These are phyloP conservation scores for Heliconius ismenius DNA, from an alignment of 2,888 invertebrate species.

Conservation along the genomic window DNA sequence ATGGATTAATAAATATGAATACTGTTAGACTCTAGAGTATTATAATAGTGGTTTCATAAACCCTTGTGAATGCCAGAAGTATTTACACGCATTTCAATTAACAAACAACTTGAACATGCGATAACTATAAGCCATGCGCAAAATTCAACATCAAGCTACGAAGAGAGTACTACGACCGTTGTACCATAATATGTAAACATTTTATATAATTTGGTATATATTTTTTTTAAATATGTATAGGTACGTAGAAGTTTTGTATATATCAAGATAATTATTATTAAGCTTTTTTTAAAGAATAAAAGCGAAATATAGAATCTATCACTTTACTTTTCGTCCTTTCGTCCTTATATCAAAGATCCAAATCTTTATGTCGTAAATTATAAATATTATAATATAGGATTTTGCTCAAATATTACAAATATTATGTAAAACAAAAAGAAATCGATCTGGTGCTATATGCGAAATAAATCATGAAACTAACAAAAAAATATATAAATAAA, in stretches of 20 bases:
- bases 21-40: slow-evolving; percentile 42
- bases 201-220: no score
- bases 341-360: no score
- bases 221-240: not conserved
- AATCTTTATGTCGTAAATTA: no score
- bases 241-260: not conserved
- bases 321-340: not conserved
- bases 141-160: slow-evolving; percentile 52
- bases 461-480: not conserved
- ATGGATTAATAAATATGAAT: not conserved
- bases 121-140: slow-evolving; percentile 59
- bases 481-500: not conserved
- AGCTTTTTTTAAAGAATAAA: not conserved
- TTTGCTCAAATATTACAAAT: no score
- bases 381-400: no score
- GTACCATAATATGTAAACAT: no score
- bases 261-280: no score
- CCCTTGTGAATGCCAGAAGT: slow-evolving; percentile 59
- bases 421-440: no score
- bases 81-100: slow-evolving; percentile 79
- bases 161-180: slow-evolving; percentile 39
- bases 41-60: slow-evolving; percentile 67
- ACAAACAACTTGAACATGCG: slow-evolving; percentile 66
- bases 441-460: no score
- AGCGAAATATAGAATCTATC: not conserved